These are phyloP conservation scores for Venturia canescens DNA, from an alignment of 1,140 invertebrate genomes.

Conservation along the genomic window DNA sequence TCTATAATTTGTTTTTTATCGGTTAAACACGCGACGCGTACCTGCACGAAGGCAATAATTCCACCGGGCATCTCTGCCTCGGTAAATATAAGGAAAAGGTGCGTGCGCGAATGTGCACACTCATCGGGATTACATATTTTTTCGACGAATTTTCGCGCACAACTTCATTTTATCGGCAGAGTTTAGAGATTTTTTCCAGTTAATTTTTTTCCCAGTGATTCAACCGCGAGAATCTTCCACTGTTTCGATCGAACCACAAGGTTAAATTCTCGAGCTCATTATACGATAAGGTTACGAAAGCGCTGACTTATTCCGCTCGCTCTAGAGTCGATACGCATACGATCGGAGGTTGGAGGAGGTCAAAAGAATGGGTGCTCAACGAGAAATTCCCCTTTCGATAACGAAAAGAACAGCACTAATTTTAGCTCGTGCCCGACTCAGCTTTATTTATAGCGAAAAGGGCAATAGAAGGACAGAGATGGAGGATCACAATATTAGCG, in stretches of 20 bases:
- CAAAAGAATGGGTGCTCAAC: neutral
- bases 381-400: slow-evolving; percentile 9
- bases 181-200: neutral
- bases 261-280: too few species aligned
- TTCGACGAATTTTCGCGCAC: neutral
- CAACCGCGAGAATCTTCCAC: too few species aligned
- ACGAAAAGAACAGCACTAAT: slow-evolving; percentile 3
- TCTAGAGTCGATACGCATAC: neutral
- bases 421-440: neutral
- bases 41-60: slow-evolving; percentile 14
- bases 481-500: neutral
- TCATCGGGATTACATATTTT: neutral
- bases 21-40: neutral
- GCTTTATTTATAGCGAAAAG: neutral
- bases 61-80: neutral
- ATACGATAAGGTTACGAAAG: neutral
- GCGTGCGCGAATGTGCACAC: neutral
- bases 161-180: neutral
- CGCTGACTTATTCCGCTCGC: neutral
- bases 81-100: neutral
- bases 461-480: neutral
- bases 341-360: neutral
- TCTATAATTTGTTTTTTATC: slow-evolving; percentile 21
- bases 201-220: too few species aligned
- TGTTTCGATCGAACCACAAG: neutral